Evolutionary conservation across 2,113 vertebrate species (phyloP).

Genomic region (Rhinopomastus cyanomelas): DNA sequence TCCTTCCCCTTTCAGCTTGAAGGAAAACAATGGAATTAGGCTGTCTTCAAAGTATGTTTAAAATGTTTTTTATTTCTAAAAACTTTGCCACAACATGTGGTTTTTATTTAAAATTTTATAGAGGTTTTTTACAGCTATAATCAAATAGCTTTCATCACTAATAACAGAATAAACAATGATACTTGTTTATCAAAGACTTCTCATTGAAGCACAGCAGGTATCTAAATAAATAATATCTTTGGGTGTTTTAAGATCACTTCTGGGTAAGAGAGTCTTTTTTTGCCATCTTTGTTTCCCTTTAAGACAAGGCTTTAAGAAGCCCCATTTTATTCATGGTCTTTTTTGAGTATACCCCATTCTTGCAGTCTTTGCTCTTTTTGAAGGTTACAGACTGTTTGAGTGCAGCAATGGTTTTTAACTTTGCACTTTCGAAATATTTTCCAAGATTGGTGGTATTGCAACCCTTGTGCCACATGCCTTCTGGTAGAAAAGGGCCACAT

Average conservation of each 20-base stretch:
- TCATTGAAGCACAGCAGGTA: constrained; percentile 43
- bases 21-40: constrained; percentile 43
- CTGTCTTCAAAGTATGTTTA: constrained; percentile 57
- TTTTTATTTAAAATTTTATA: constrained; percentile 55
- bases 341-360: neutral
- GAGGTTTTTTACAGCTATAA: constrained; percentile 50
- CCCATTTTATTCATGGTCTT: neutral
- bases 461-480: neutral
- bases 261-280: neutral
- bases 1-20: constrained; percentile 28
- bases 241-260: neutral
- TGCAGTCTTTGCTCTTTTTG: neutral
- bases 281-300: neutral
- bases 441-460: constrained; percentile 37
- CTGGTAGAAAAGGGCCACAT: neutral
- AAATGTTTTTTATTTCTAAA: constrained; percentile 54
- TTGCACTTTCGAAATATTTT: neutral
- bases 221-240: constrained; percentile 35
- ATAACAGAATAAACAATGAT: constrained; percentile 58
- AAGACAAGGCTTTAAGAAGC: neutral
- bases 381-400: neutral
- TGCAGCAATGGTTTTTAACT: neutral
- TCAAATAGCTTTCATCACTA: constrained; percentile 64
- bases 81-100: constrained; percentile 41
- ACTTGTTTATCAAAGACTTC: constrained; percentile 42